Percentiles rank a stretch among this genome's conserved stretches.
phyloP scores from a whole-genome alignment of 2,113 vertebrate genomes.

The Pungitius pungitius region DNA sequence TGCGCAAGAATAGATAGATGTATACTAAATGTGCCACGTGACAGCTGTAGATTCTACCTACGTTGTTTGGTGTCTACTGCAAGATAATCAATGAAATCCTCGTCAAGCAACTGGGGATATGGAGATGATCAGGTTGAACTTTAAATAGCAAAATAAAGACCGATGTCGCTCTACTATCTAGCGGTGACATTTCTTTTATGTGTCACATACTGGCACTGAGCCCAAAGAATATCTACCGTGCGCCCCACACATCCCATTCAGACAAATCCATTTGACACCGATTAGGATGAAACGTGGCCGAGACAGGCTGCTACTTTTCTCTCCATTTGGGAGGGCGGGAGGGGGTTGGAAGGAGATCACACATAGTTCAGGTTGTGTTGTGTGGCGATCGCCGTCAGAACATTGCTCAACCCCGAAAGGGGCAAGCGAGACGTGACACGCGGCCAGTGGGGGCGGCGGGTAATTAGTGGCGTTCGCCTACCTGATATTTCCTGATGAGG shows the following conservation, averaged over 20 bases:
- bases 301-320: constrained; percentile 3
- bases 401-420: constrained; percentile 13
- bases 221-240: background rate
- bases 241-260: background rate
- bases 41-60: background rate
- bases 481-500: constrained; percentile 95
- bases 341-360: background rate
- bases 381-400: background rate
- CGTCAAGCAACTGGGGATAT: background rate
- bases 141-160: background rate
- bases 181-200: background rate
- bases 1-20: too few relatives aligned
- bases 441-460: constrained; percentile 14
- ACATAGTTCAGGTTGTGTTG: constrained; percentile 7
- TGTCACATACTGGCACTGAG: background rate
- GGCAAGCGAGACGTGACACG: constrained; percentile 25
- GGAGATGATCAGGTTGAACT: background rate
- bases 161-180: background rate
- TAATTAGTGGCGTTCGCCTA: constrained; percentile 65
- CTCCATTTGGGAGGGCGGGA: background rate
- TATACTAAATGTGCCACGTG: background rate
- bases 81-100: constrained; percentile 12
- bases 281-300: background rate
- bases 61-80: background rate
- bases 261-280: constrained; percentile 11